Conservation (phyloP, 2,888 invertebrate species). For the Linnaemya tessellans region DNA sequence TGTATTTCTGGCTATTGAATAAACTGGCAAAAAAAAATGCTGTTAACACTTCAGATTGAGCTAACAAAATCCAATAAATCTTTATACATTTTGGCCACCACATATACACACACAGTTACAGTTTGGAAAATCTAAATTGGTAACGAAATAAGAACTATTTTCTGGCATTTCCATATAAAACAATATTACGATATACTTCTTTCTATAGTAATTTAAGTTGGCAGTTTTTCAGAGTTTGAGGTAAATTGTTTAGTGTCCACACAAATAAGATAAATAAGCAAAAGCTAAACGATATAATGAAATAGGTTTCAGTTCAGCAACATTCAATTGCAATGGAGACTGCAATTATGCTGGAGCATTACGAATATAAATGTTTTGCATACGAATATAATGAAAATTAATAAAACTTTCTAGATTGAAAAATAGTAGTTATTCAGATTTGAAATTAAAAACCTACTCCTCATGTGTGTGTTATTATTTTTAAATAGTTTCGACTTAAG, state of each 20-base stretch:
- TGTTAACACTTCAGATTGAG: neutral
- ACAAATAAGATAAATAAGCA: neutral
- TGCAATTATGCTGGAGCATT: no score
- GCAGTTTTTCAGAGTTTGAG: neutral
- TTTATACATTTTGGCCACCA: neutral
- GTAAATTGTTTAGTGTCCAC: neutral
- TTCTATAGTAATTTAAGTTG: neutral
- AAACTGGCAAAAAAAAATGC: neutral
- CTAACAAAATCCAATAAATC: constrained; percentile 40
- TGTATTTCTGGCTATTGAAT: neutral
- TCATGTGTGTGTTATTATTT: neutral
- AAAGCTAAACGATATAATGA: neutral
- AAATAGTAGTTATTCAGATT: neutral
- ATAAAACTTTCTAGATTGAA: neutral
- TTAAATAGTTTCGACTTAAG: neutral
- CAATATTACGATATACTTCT: neutral
- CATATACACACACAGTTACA: neutral
- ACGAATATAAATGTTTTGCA: no score
- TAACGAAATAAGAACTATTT: neutral
- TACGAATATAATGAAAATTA: no score
- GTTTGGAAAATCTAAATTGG: neutral
- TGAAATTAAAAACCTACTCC: neutral
- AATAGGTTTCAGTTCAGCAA: neutral
- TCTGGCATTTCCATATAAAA: neutral
- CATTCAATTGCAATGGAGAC: neutral